Base-by-base conservation (phyloP, 2,888 invertebrate species). In the Volucella inflata region DNA sequence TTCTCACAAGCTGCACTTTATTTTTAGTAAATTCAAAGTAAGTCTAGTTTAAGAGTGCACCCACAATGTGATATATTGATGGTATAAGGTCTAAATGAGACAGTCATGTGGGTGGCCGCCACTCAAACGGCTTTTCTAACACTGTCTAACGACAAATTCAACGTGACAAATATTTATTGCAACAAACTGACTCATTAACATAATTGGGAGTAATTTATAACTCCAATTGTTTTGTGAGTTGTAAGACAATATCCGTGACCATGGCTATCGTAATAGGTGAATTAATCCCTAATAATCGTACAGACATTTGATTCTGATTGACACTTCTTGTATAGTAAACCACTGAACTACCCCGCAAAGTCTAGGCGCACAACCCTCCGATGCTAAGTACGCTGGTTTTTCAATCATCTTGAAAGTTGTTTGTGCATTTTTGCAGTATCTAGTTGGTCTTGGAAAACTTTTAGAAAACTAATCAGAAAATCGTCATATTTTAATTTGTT, bases 131-230 rank as follows among this genome's bases (percentile, higher is more conserved):
- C 70, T 59, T 76, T 81, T 62, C 55, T 71, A 85, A 71, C 70
- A 67, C 38, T 68, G 67, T 62, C 76, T 76, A 72, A 85, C 59
- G 71, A 81, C 81, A 80, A 80, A 85, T 85, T 85, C 55, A 71
- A 80, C 46, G 85, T 85, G 80, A 85, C 85, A 80, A 85, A 85
- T 85, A 85, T 85, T 85, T 85, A 85, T 85, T 72, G 76, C 74
- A 82, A 83, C 85, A 87, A 88, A 87, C 84, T 84, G 79, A 87
- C 88, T 87, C 88, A 88, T 89, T 88, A 88, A 87, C 88, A 88
- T 88, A 88, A 88, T 88, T 88, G 88, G 80, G 87, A 84, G 87
- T 89, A 87, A 88, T 89, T 89, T 88, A 89, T 88, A 75, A 38
- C 74, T 46, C 30, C 21, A 21, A 55, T 38, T 42, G 50, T 60